Percentiles rank a stretch among this genome's conserved stretches.
Evolutionary conservation across 2,888 invertebrate genomes (phyloP).

Genomic region (Anoncus sp.): DNA sequence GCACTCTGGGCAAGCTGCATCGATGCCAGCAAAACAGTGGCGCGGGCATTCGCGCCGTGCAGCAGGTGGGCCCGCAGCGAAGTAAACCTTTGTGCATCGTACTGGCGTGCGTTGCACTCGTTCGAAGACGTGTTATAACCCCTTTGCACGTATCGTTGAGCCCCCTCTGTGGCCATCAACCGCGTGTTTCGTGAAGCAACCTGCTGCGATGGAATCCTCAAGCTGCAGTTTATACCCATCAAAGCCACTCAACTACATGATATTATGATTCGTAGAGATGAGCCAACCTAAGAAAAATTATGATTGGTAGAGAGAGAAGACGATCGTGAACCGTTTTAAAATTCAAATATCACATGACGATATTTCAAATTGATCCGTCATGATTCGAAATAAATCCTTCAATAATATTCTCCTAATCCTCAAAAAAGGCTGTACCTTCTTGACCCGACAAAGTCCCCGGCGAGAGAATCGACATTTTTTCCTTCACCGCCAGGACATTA

Average conservation of each 20-base stretch:
- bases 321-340: not conserved
- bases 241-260: constrained; percentile 11
- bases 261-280: constrained; percentile 23
- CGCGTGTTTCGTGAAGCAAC: constrained; percentile 53
- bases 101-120: constrained; percentile 70
- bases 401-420: constrained; percentile 1
- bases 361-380: not conserved
- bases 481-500: constrained; percentile 9
- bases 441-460: not conserved
- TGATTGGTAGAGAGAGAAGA: not conserved
- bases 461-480: constrained; percentile 2
- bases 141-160: constrained; percentile 38
- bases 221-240: constrained; percentile 38
- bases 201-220: constrained; percentile 43
- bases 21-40: constrained; percentile 37
- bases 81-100: constrained; percentile 74
- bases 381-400: not conserved
- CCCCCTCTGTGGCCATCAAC: constrained; percentile 35
- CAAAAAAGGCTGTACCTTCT: not conserved
- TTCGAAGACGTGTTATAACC: constrained; percentile 43
- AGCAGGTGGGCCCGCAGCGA: constrained; percentile 62
- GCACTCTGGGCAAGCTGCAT: constrained; percentile 52
- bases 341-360: not conserved
- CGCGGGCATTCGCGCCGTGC: constrained; percentile 46
- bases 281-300: not conserved